These are phyloP conservation scores for Wiebesia pumilae DNA, from an alignment of 1,140 invertebrate species.

Conservation along the genomic window DNA sequence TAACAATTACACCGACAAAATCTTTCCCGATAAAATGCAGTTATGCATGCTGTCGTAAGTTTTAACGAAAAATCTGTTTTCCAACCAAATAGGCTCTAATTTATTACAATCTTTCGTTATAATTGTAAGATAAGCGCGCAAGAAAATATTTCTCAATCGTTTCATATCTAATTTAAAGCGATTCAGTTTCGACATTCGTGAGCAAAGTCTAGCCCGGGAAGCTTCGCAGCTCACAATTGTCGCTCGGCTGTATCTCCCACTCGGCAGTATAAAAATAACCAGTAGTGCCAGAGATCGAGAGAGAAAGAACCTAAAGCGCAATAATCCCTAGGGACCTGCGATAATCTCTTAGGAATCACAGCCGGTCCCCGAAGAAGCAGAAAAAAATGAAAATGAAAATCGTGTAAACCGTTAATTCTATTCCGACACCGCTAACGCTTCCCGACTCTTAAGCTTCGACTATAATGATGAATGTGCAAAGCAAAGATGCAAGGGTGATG, in stretches of 20 bases:
- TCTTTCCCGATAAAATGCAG: too few species aligned
- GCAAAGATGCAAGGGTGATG: not conserved
- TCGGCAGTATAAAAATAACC: conserved; percentile 16
- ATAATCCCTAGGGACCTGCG: conserved; percentile 33
- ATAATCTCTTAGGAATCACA: conserved; percentile 15
- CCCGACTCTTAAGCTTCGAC: conserved; percentile 9
- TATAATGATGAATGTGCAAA: not conserved
- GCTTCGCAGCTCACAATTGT: not conserved
- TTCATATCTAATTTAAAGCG: not conserved
- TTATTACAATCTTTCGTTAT: too few species aligned
- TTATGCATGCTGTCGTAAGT: too few species aligned
- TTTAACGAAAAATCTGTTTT: too few species aligned
- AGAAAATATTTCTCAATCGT: not conserved
- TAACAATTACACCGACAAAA: too few species aligned
- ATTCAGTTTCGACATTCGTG: too few species aligned
- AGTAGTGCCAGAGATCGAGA: not conserved
- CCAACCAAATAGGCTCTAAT: too few species aligned
- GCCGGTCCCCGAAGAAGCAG: not conserved
- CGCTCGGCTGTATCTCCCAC: not conserved
- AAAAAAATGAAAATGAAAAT: conserved; percentile 39
- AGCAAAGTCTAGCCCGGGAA: not conserved
- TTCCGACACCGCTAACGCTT: not conserved
- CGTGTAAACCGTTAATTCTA: conserved; percentile 35
- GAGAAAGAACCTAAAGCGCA: not conserved
- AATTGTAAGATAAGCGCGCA: too few species aligned